phyloP scores from a whole-genome alignment of 2,888 invertebrate species.

The Pandemis corylana region DNA sequence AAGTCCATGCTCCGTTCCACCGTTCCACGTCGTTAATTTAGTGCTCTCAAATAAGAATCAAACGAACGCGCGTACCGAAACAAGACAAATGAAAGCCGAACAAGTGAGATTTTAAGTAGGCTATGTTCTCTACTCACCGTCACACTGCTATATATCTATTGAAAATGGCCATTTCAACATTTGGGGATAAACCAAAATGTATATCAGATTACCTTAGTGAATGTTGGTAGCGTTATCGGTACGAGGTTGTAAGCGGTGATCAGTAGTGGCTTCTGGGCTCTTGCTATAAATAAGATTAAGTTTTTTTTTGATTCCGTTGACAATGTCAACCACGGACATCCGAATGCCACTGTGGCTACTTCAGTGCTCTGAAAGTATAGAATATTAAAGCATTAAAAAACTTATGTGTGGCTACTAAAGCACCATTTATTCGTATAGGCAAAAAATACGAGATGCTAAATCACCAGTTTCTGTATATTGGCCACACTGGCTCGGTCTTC shows the following conservation, averaged over 20 bases:
- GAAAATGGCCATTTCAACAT: no score
- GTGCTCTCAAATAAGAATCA: background rate
- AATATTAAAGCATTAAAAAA: background rate
- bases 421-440: no score
- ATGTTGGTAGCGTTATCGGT: conserved; percentile 63
- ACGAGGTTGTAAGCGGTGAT: conserved; percentile 57
- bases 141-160: no score
- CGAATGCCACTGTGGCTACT: conserved; percentile 55
- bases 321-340: conserved; percentile 59
- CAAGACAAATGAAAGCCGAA: no score
- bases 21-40: background rate
- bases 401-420: no score
- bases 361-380: conserved; percentile 54
- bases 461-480: no score
- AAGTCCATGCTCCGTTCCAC: background rate
- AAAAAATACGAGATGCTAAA: no score
- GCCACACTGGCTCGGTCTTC: no score
- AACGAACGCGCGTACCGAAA: background rate
- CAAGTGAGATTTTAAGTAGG: no score
- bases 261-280: conserved; percentile 60
- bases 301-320: conserved; percentile 54
- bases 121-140: no score
- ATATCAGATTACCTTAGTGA: conserved; percentile 58
- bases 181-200: background rate
- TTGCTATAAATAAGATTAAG: conserved; percentile 58